Evolutionary conservation across 2,797 vertebrate species (phyloP), one percentile per base, ranked within the genome.

Genomic region (Paratrypauchen microcephalus): DNA sequence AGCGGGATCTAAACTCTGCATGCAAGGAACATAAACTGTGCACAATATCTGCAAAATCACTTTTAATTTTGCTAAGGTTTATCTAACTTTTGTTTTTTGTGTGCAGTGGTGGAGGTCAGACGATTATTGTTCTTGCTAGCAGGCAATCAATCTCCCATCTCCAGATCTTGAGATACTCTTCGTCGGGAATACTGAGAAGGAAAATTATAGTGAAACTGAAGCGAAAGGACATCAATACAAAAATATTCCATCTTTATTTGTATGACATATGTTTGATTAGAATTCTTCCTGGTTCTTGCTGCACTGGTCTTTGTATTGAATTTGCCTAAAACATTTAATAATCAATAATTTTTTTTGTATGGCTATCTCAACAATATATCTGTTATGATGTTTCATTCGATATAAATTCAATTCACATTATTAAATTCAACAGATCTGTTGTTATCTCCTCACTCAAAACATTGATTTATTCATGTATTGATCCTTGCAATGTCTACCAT

Each of bases 41-140:
- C 56, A 32, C 60, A 77, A 79, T 70, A 55, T 67, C 67, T 36
- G 8, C 28, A 72, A 55, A 69, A 68, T 57, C 55, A 45, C 62
- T 70, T 48, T 74, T 39, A 69, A 55, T 57, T 73, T 71, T 57
- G 66, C 75, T 62, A 75, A 76, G 74, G 70, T 56, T 75, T 72
- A 76, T 68, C 69, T 71, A 61, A 62, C 32, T 70, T 70, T 28
- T 69, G 73, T 70, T 47, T 66, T 15, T 21, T 13, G 13, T 55
- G 47, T 39, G 63, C 26, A 56, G 56, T 66, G 47, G 67, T 23
- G 50, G 70, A n/a, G 55, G 67, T 77, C 66, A 74, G 30, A 28
- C 71, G 52, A 72, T 50, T 62, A 54, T 52, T 15, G 24, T 30
- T 65, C 45, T 15, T 2, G 56, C 23, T 7, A 2, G 12, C 39